Evolutionary conservation across 2,113 vertebrate species (phyloP).

Genomic region (Hystrix brachyura): DNA sequence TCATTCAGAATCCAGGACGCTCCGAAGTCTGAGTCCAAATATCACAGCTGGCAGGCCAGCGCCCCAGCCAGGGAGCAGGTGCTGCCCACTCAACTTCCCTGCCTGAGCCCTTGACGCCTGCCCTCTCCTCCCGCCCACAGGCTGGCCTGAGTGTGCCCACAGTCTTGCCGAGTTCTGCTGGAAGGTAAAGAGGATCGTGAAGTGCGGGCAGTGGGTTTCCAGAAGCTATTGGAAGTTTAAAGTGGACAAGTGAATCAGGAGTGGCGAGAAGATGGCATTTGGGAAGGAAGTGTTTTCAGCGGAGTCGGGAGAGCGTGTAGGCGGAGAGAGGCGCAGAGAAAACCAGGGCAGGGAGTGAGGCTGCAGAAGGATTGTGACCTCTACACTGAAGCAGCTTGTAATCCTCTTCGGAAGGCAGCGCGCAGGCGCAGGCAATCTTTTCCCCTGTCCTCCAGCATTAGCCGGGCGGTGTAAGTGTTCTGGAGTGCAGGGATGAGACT

Average conservation of each 20-base stretch:
- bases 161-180: accelerated
- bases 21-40: neutral
- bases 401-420: neutral
- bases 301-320: too few relatives aligned
- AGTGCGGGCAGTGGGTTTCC: neutral
- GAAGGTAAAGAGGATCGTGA: neutral
- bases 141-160: neutral
- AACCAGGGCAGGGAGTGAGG: neutral
- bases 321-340: neutral
- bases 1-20: neutral
- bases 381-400: neutral
- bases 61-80: too few relatives aligned
- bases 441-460: neutral
- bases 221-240: neutral
- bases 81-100: accelerated
- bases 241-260: neutral
- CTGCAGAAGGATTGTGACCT: neutral
- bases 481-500: neutral
- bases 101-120: accelerated
- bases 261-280: neutral
- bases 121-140: too few relatives aligned
- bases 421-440: neutral
- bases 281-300: neutral
- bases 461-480: neutral
- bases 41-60: neutral